Percentiles rank a stretch among this genome's conserved stretches.
Evolutionary conservation across 2,113 vertebrate genomes (phyloP).

Genomic region (Cottus gobio): DNA sequence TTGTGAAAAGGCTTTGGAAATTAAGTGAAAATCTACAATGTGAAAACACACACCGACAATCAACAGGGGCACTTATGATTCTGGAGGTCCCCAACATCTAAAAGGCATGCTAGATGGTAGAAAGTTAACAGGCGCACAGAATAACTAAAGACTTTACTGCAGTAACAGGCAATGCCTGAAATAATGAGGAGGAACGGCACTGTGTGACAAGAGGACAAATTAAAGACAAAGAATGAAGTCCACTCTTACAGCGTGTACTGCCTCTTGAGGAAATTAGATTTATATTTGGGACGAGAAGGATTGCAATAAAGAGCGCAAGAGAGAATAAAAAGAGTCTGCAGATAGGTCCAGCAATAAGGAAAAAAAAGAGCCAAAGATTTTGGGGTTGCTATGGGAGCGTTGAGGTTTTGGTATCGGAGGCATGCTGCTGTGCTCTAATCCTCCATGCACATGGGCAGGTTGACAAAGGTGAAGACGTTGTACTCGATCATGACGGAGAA

Average conservation of each 20-base stretch:
- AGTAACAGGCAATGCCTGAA: conserved; percentile 51
- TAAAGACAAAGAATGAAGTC: conserved; percentile 30
- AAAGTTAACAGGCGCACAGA: conserved; percentile 56
- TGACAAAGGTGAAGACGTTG: conserved; percentile 99
- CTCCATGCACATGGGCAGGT: conserved; percentile 96
- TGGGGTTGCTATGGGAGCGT: conserved; percentile 22
- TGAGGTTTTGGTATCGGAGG: conserved; percentile 69
- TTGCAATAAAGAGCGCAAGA: conserved; percentile 24
- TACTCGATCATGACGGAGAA: conserved; percentile 98
- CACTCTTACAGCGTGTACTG: conserved; percentile 28
- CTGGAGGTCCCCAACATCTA: conserved; percentile 70
- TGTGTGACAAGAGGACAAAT: conserved; percentile 54
- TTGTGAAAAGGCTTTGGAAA: conserved; percentile 56
- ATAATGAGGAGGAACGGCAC: conserved; percentile 51
- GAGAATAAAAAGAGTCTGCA: conserved; percentile 37
- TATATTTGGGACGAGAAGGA: conserved; percentile 31
- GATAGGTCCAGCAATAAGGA: conserved; percentile 59
- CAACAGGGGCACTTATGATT: conserved; percentile 67
- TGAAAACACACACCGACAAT: conserved; percentile 61
- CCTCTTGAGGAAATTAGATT: conserved; percentile 49
- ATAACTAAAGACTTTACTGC: conserved; percentile 47
- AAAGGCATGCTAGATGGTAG: conserved; percentile 77
- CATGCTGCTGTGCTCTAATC: conserved; percentile 76
- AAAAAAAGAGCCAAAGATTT: background rate
- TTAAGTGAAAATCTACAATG: conserved; percentile 63